Percentiles rank a stretch among this genome's conserved stretches.
These are phyloP conservation scores for Bembecia ichneumoniformis DNA, from an alignment of 2,888 invertebrate genomes.

Conservation along the genomic window DNA sequence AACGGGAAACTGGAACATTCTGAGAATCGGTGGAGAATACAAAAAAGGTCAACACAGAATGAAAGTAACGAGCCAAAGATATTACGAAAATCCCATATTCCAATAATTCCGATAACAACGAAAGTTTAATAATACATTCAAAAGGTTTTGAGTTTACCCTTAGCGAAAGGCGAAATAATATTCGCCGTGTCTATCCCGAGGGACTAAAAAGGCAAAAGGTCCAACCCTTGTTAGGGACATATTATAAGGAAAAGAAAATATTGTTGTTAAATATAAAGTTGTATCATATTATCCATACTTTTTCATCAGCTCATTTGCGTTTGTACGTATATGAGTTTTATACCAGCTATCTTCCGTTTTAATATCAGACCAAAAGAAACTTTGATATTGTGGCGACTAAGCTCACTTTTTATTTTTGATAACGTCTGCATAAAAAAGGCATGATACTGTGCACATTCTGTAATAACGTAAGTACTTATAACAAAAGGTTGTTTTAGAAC, in stretches of 20 bases:
- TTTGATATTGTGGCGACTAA: too few species aligned
- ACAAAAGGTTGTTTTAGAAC: too few species aligned
- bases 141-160: slow-evolving; percentile 40
- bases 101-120: slow-evolving; percentile 49
- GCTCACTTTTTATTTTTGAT: too few species aligned
- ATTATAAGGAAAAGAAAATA: slow-evolving; percentile 36
- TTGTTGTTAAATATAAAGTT: slow-evolving; percentile 34
- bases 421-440: too few species aligned
- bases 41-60: not conserved
- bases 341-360: too few species aligned
- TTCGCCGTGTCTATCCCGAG: slow-evolving; percentile 40
- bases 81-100: slow-evolving; percentile 31
- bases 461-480: too few species aligned
- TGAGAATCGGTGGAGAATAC: not conserved
- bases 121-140: slow-evolving; percentile 57
- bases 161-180: slow-evolving; percentile 47
- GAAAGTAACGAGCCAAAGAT: slow-evolving; percentile 1
- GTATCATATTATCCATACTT: slow-evolving; percentile 16
- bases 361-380: too few species aligned
- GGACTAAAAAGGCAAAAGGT: slow-evolving; percentile 54
- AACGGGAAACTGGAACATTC: not conserved
- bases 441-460: too few species aligned
- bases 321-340: not conserved
- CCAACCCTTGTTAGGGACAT: slow-evolving; percentile 45
- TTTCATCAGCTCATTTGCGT: slow-evolving; percentile 1